Evolutionary conservation across 2,797 vertebrate genomes (phyloP), one percentile per base, ranked within the genome.

Genomic region (Malacoctenus gilli): DNA sequence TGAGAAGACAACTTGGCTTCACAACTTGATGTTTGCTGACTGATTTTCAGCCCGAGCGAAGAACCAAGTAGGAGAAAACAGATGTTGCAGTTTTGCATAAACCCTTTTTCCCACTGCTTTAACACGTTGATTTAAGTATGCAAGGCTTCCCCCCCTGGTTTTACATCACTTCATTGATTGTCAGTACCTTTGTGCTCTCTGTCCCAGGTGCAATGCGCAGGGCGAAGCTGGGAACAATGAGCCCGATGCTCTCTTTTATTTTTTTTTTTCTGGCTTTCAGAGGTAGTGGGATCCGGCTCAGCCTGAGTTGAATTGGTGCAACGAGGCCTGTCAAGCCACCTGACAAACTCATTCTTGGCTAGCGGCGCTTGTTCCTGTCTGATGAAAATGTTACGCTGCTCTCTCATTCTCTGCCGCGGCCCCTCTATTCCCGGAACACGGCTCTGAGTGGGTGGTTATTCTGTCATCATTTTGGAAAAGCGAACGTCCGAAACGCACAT

Each of bases 341-440:
- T 87, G 85, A 89, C 81, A 87, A 82, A 86, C 85, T 83, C 84
- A 70, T 85, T 86, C 76, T 72, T 78, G 68, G 84, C 86, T 70
- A 12, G 65, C 74, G 53, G 82, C 72, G 39, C 83, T 82, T 83
- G 84, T 80, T 87, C 78, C 79, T 84, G 82, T 84, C 86, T 88
- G 85, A 86, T 85, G 85, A 82, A 87, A 89, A 89, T 83, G 83
- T 83, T 86, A 83, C 81, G 61, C 62, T 52, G 75, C 77, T 83
- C 79, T 83, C 66, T 88, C 79, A 72, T 78, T 83, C 77, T 74
- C 63, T 68, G 68, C 63, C 75, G 70, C n/a, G 20, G 79, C 50
- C 68, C n/a, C 11, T 55, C 72, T 75, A 59, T 87, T 87, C 82
- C 86, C 65, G 20, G 71, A 86, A 84, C 79, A 59, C 65, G 20